Evolutionary conservation across 92 coral and sea anemone genomes (phyloP), one percentile per base, ranked within the genome.

Genomic region (Meandrina meandrites): DNA sequence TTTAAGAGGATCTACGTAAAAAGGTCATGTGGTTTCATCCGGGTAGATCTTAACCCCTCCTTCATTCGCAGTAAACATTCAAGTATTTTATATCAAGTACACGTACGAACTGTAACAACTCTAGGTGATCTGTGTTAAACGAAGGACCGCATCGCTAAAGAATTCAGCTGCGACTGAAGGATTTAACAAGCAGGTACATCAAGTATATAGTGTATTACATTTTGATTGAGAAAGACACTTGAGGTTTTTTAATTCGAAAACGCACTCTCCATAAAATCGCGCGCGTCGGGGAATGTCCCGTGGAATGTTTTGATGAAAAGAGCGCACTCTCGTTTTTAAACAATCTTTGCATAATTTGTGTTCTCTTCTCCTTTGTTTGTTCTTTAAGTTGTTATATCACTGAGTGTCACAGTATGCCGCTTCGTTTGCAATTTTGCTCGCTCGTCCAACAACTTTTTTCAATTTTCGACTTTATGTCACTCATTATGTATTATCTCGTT

Each of bases 1-100:
- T 85, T 84, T 48, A 27, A 48, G 53, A 78, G 81, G 88, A 85
- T 85, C 48, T 85, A 85, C 88, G 88, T 77, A 77, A 51, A 27
- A 76, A 78, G 88, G 88, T 76, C 88, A 78, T 47, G 74, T 18
- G 64, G 31, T 56, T 24, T 85, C 60, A 85, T 58, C 87, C 73
- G 71, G 80, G 27, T 28, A 73, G 34, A 5, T 84, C 30, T 74
- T 35, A 81, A 54, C 80, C 67, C 87, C 74, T 73, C 78, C 80
- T 75, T 36, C 51, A 51, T n/a, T 53, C 24, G 27, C 86, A 36
- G 40, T 40, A 16, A 34, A n/a, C 70, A 42, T 40, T n/a, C 19
- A 51, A 72, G 68, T 53, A 35, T 64, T 81, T 80, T 10, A 48
- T 24, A 54, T 54, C 68, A 21, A 34, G 19, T 22, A 27, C 73